Conservation (phyloP, 1,140 invertebrate genomes). For the Aphaenogaster floridana region DNA sequence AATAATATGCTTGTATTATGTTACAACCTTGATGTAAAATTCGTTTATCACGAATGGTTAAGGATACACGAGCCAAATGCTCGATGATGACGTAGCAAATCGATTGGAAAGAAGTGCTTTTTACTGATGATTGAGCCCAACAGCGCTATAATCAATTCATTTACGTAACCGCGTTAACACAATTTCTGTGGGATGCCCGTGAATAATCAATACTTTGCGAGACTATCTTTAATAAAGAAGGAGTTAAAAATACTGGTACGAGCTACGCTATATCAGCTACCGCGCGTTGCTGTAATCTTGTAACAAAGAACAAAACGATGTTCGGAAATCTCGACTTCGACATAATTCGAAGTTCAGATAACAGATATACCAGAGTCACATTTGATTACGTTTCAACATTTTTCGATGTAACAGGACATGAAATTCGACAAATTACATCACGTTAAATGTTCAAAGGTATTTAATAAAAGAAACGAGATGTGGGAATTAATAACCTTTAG, state of each 20-base stretch:
- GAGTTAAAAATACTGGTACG: conserved; percentile 43
- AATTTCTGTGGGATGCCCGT: conserved; percentile 44
- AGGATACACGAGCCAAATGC: background rate
- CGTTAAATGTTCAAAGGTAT: background rate
- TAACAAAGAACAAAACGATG: conserved; percentile 28
- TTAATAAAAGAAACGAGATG: background rate
- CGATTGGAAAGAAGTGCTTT: conserved; percentile 23
- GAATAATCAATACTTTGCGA: conserved; percentile 58
- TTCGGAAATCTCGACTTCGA: background rate
- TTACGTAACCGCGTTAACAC: conserved; percentile 55
- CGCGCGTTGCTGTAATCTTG: conserved; percentile 17
- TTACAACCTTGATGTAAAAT: conserved; percentile 20
- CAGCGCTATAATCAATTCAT: conserved; percentile 46
- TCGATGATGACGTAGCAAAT: conserved; percentile 12
- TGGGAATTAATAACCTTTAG: background rate
- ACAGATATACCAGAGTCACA: background rate
- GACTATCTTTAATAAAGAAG: conserved; percentile 59
- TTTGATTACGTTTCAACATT: background rate
- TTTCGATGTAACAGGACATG: background rate
- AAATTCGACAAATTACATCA: background rate
- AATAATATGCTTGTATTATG: background rate
- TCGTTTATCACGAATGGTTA: background rate
- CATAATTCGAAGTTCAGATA: background rate
- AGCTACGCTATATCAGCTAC: conserved; percentile 16
- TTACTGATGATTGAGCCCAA: conserved; percentile 35